Percentiles rank a stretch among this genome's conserved stretches.
These are phyloP conservation scores for Pachyuromys duprasi DNA, from an alignment of 2,797 vertebrate species.

Conservation along the genomic window DNA sequence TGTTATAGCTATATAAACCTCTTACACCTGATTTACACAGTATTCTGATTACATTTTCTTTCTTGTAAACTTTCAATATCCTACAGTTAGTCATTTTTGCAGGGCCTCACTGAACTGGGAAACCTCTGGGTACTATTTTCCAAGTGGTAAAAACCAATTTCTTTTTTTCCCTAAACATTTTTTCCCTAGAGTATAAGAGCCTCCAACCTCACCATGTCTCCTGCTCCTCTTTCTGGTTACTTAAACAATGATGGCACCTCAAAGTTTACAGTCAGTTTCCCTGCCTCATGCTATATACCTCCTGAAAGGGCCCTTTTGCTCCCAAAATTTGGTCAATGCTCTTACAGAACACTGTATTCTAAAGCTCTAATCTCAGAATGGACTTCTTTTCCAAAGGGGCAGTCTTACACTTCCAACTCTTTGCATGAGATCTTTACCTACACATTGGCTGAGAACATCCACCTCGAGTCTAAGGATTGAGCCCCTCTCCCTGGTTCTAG, in stretches of 20 bases:
- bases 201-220: neutral
- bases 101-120: neutral
- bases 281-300: neutral
- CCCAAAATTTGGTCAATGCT: neutral
- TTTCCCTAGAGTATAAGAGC: neutral
- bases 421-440: neutral
- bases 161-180: neutral
- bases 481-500: neutral
- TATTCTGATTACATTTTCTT: neutral
- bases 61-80: constrained; percentile 19
- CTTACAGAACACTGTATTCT: neutral
- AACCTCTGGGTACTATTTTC: constrained; percentile 5
- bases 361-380: neutral
- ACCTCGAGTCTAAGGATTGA: neutral
- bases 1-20: neutral
- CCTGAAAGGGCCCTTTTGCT: neutral
- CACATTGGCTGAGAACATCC: neutral
- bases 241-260: neutral
- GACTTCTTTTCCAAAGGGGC: neutral
- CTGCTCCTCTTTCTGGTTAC: neutral
- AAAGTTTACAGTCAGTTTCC: neutral
- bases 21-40: neutral
- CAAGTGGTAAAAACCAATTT: neutral
- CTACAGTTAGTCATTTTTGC: neutral
- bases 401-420: neutral